Base-by-base conservation (phyloP, 2,113 vertebrate species). In the Thinocorus orbignyianus region DNA sequence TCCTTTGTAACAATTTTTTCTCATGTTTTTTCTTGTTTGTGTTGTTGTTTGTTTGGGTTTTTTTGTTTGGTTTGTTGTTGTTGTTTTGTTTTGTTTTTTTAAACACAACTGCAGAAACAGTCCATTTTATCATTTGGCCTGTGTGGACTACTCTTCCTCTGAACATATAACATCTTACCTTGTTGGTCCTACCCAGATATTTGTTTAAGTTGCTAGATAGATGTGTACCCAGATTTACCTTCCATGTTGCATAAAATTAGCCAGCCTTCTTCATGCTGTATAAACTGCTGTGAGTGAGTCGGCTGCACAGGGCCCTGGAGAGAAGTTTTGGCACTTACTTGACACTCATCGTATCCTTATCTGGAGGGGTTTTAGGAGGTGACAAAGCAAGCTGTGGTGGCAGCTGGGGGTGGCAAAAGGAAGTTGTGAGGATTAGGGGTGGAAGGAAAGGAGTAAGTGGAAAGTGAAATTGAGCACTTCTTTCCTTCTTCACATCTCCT, bases 381-480 rank as follows among this genome's bases (percentile, higher is more conserved):
- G 95, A 93, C 66, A 97, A 94, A 96, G 65, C 70, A 94, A 94
- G 90, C 70, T 85, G 78, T 90, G 92, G 70, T 91, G 81, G 90
- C 88, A 85, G 92, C 78, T 87, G 41, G 46, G 71, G 90, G 73
- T 92, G 81, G 65, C 55, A 81, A 81, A 84, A 94, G 90, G 85
- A 94, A 93, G 62, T 90, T 93, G 71, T 65, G 66, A 93, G 71
- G 44, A 90, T 76, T 82, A 73, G 31, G 54, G 54, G 52, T 73
- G 66, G 71, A 81, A 92, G 49, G 58, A 88, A 90, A 55, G 42
- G 35, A 90, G 12, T 76, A 69, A 90, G 66, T 77, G 41, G 44
- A 54, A 88, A 79, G 39, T 57, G 33, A 93, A 91, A 93, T 5
- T 17, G 61, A 95, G 18, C 39, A 15, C 37, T 87, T 84, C 6